Conservation (phyloP, 2,888 invertebrate species). For the Tipula unca region DNA sequence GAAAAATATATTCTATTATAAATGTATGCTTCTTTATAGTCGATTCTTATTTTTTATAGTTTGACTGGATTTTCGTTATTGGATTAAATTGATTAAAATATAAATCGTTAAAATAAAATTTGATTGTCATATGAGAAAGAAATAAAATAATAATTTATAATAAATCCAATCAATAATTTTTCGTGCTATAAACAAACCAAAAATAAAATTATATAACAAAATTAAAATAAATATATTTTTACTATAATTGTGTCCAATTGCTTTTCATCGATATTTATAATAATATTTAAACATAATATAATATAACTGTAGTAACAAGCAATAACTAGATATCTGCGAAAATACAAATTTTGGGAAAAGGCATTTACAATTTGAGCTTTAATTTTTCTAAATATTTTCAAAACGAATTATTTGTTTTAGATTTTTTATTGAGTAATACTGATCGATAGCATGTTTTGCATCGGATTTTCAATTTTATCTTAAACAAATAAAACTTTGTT, state of each 20-base stretch:
- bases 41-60: background rate
- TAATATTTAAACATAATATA: too few species aligned
- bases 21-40: background rate
- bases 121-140: background rate
- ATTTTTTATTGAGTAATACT: too few species aligned
- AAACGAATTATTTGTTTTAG: too few species aligned
- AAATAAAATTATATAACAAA: background rate
- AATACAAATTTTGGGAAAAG: too few species aligned
- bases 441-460: too few species aligned
- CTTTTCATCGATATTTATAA: background rate
- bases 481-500: too few species aligned
- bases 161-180: background rate
- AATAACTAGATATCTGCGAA: too few species aligned
- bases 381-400: too few species aligned
- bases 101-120: background rate
- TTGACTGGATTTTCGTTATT: background rate
- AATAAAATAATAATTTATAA: background rate
- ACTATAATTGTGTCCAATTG: background rate
- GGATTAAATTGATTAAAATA: too few species aligned
- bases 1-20: background rate
- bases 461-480: too few species aligned
- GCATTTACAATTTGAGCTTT: too few species aligned
- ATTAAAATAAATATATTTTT: background rate
- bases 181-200: background rate
- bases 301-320: too few species aligned